These are phyloP conservation scores for Eufriesea mexicana DNA, from an alignment of 1,140 invertebrate genomes.

Conservation along the genomic window DNA sequence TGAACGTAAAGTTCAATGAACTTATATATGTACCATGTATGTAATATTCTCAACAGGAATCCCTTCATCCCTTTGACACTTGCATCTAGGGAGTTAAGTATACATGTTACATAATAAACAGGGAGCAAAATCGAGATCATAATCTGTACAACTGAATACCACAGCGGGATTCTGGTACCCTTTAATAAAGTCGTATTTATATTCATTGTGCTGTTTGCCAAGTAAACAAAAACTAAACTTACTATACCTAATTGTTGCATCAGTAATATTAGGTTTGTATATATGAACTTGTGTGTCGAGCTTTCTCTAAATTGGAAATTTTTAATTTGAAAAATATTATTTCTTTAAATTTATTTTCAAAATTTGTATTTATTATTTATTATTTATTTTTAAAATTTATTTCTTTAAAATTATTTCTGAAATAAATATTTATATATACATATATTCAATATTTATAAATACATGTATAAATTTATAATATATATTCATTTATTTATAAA, in stretches of 20 bases:
- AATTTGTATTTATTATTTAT: too few relatives aligned
- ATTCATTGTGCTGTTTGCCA: not conserved
- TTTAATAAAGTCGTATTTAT: constrained; percentile 12
- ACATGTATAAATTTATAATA: too few relatives aligned
- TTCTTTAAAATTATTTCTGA: too few relatives aligned
- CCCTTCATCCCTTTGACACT: constrained; percentile 1
- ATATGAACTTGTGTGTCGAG: not conserved
- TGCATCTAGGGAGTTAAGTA: constrained; percentile 50
- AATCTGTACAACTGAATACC: constrained; percentile 67
- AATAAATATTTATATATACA: too few relatives aligned
- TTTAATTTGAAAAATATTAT: too few relatives aligned
- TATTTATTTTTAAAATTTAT: too few relatives aligned
- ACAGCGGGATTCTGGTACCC: constrained; percentile 53
- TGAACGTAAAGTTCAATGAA: not conserved
- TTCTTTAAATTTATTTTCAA: too few relatives aligned
- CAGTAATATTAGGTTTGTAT: not conserved
- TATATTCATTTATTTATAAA: too few relatives aligned
- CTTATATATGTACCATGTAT: not conserved
- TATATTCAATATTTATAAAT: too few relatives aligned
- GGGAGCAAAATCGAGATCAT: constrained; percentile 27
- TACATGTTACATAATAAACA: constrained; percentile 59
- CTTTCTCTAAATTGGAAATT: too few relatives aligned
- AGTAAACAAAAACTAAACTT: constrained; percentile 7
- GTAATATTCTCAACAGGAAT: constrained; percentile 3
- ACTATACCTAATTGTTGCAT: not conserved